Evolutionary conservation across 2,113 vertebrate species (phyloP).

Genomic region (Halcyon malimbica): DNA sequence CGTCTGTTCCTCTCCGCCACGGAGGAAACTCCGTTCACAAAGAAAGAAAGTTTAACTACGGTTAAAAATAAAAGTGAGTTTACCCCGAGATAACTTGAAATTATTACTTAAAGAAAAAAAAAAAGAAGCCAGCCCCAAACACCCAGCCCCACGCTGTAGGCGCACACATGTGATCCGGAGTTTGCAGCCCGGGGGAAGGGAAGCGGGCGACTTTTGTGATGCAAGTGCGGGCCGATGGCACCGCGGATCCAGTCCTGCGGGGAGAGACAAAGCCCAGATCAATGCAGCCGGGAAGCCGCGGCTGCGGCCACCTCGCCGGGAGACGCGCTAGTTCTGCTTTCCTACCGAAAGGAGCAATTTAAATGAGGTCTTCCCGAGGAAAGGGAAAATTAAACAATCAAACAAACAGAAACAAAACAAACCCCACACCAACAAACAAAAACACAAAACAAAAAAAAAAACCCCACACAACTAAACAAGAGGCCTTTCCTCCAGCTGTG

Average conservation of each 20-base stretch:
- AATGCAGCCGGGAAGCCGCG: neutral
- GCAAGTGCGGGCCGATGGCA: neutral
- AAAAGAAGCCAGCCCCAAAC: neutral
- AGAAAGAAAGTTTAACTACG: conserved; percentile 41
- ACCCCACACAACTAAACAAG: neutral
- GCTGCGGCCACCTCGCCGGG: neutral
- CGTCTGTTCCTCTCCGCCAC: conserved; percentile 33
- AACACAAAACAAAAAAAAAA: neutral
- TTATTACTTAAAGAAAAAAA: neutral
- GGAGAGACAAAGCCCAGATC: neutral
- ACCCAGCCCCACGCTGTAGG: neutral
- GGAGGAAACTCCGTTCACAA: conserved; percentile 25
- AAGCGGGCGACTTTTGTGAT: neutral
- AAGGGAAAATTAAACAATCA: neutral
- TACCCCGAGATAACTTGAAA: conserved; percentile 22
- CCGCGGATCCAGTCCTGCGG: neutral
- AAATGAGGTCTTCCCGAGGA: conserved; percentile 51
- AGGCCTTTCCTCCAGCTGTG: conserved; percentile 72
- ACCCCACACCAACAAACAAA: no score
- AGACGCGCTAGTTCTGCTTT: conserved; percentile 28
- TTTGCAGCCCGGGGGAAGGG: neutral
- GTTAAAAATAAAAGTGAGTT: conserved; percentile 50
- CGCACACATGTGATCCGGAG: neutral
- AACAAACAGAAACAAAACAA: neutral
- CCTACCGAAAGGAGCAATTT: conserved; percentile 58